These are phyloP conservation scores for Lithophane ornitopus DNA, from an alignment of 2,888 invertebrate species.

Conservation along the genomic window DNA sequence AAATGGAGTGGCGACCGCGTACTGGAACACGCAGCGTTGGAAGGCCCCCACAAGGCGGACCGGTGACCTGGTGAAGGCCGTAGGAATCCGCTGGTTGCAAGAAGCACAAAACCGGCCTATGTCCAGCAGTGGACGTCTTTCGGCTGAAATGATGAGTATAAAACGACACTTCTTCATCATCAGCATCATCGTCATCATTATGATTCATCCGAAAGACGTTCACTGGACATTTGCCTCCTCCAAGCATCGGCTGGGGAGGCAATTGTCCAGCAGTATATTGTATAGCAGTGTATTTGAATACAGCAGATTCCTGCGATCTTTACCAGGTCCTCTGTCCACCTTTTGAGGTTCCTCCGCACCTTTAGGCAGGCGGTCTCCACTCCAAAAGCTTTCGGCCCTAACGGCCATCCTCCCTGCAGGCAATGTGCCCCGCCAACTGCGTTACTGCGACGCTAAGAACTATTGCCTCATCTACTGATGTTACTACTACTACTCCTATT, in stretches of 20 bases:
- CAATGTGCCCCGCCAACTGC: background rate
- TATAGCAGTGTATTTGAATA: background rate
- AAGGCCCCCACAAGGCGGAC: no score
- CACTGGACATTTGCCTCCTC: no score
- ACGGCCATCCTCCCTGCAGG: background rate
- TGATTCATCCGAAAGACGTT: background rate
- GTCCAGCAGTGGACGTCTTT: no score
- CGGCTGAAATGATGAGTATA: background rate
- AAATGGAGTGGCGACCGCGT: background rate
- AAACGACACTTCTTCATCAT: background rate
- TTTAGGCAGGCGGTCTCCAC: background rate
- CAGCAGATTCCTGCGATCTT: background rate
- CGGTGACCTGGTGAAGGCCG: no score
- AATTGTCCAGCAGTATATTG: no score
- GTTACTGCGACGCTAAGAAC: background rate
- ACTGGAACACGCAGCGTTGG: no score
- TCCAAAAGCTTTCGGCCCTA: background rate
- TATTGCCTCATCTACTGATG: no score
- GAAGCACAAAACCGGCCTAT: no score
- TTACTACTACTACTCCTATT: background rate
- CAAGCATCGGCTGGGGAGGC: background rate
- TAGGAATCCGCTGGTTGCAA: no score
- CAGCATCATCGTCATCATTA: background rate
- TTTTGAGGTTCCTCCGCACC: background rate
- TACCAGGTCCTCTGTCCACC: background rate